A percentile compares a stretch with the other conserved stretches of the same genome.
phyloP scores from a whole-genome alignment of 2,888 invertebrate species.

The Sceliomorpha sp. region DNA sequence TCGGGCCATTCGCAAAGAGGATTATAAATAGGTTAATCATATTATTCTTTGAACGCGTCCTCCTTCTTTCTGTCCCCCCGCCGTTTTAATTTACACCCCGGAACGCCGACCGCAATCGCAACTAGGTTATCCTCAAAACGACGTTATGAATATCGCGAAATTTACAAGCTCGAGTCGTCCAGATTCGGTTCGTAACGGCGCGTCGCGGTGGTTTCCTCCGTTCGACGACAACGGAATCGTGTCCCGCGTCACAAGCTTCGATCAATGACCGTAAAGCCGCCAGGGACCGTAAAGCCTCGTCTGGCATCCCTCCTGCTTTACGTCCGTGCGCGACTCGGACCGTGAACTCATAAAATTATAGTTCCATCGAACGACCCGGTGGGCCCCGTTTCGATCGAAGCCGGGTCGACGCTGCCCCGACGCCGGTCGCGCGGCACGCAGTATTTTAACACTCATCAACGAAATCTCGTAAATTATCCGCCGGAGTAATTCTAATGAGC shows the following conservation, averaged over 20 bases:
- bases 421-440: not conserved
- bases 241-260: conserved; percentile 49
- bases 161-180: conserved; percentile 44
- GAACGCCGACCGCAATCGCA: too few species aligned
- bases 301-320: conserved; percentile 63
- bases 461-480: not conserved
- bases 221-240: conserved; percentile 43
- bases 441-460: not conserved
- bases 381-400: conserved; percentile 34
- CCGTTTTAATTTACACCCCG: too few species aligned
- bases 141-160: conserved; percentile 46
- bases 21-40: too few species aligned
- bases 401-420: not conserved
- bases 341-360: conserved; percentile 63
- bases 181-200: conserved; percentile 47
- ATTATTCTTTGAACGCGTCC: too few species aligned
- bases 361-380: conserved; percentile 45
- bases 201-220: conserved; percentile 46
- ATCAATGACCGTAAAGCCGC: conserved; percentile 61
- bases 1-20: too few species aligned
- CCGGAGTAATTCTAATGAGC: too few species aligned
- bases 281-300: conserved; percentile 54
- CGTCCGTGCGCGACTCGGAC: conserved; percentile 51
- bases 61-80: too few species aligned
- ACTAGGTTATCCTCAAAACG: too few species aligned